Conservation (phyloP, 1,140 invertebrate species). For the Cylas formicarius region DNA sequence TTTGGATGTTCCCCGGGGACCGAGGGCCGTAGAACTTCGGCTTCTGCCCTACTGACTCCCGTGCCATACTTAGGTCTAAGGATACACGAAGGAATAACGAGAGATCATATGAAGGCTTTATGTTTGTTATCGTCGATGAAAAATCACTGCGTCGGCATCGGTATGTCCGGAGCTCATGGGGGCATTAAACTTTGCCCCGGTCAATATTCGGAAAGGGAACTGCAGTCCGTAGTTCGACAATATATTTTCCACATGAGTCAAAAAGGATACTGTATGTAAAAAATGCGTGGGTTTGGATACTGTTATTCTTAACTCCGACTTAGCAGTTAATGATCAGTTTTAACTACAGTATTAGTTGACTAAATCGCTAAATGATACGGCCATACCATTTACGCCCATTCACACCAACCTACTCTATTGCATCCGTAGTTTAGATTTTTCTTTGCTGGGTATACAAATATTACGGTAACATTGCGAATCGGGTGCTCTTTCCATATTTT, state of each 20-base stretch:
- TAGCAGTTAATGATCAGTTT: no score
- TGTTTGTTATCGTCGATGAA: constrained; percentile 82
- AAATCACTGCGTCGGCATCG: constrained; percentile 73
- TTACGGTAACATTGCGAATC: no score
- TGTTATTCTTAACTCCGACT: neutral
- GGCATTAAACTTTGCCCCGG: constrained; percentile 80
- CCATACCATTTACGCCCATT: no score
- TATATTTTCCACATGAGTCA: constrained; percentile 78
- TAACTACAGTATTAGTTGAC: no score
- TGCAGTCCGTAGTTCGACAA: constrained; percentile 78
- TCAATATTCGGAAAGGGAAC: constrained; percentile 65
- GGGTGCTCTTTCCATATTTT: no score
- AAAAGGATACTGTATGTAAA: constrained; percentile 46
- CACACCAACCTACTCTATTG: no score
- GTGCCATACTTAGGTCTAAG: constrained; percentile 81
- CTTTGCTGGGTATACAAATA: no score
- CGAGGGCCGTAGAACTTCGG: no score
- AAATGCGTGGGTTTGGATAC: neutral
- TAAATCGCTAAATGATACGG: no score
- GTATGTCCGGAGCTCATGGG: constrained; percentile 76
- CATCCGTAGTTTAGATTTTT: no score
- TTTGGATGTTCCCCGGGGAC: no score
- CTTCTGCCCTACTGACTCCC: no score
- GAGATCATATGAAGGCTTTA: constrained; percentile 76
- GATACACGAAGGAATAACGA: constrained; percentile 61